Conservation (phyloP, 2,888 invertebrate genomes). For the Temnothorax unifasciatus region DNA sequence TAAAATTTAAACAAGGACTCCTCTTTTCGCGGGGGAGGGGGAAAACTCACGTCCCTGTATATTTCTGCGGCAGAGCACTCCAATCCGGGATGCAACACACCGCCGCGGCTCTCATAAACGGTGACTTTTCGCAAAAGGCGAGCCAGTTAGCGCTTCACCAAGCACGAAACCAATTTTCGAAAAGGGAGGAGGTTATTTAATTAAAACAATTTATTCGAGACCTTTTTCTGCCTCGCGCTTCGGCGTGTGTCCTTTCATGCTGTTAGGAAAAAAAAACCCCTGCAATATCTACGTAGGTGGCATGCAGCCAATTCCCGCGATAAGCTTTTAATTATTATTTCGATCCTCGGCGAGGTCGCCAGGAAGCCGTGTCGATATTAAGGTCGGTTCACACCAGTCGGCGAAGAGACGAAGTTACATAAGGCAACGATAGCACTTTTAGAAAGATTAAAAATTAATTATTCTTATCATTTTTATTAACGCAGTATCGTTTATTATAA, state of each 20-base stretch:
- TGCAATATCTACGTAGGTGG: constrained; percentile 73
- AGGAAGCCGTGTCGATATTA: constrained; percentile 45
- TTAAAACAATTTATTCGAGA: constrained; percentile 80
- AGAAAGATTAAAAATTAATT: constrained; percentile 20
- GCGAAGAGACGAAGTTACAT: background rate
- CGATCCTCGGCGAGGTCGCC: constrained; percentile 58
- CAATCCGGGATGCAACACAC: constrained; percentile 32
- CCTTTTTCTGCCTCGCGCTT: constrained; percentile 39
- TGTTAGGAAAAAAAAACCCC: constrained; percentile 63
- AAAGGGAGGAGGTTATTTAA: constrained; percentile 79
- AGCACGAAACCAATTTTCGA: constrained; percentile 82
- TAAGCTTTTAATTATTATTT: constrained; percentile 77
- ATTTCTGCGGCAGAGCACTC: background rate
- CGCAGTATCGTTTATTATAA: background rate
- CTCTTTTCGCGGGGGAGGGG: background rate
- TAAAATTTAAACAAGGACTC: constrained; percentile 52
- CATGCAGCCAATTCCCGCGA: constrained; percentile 76
- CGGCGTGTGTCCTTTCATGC: constrained; percentile 41
- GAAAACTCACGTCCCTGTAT: constrained; percentile 4
- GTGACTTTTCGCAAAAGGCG: constrained; percentile 61
- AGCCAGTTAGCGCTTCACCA: constrained; percentile 79
- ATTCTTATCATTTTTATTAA: constrained; percentile 7
- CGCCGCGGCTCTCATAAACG: constrained; percentile 55
- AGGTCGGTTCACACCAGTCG: constrained; percentile 24
- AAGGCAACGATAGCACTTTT: background rate